Evolutionary conservation across 64 coral and sea anemone species (phyloP), one percentile per base, ranked within the genome.

Genomic region (Anthopleura sola): DNA sequence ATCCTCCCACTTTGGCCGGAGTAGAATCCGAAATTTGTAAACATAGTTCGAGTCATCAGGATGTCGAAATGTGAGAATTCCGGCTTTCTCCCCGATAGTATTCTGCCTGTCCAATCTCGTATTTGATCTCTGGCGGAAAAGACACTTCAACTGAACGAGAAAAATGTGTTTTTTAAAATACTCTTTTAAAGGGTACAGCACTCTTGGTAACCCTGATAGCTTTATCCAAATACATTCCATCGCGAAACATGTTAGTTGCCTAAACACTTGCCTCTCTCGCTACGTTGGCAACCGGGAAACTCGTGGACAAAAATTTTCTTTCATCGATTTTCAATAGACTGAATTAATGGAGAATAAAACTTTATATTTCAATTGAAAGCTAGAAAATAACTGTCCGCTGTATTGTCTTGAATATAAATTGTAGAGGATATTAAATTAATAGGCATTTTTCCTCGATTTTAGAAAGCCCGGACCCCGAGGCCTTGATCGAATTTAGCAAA

Each of bases 81-180:
- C 76, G 76, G 76, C 12, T 47, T 38, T 79, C 19, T 71, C 37
- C 11, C 36, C 39, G 76, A 79, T 79, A 48, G 76, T 37, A 20
- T 37, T 79, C 76, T 23, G 24, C 39, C 19, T 79, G n/a, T 79
- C 76, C 76, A 79, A 79, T 79, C 76, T 79, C 24, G 20, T 79
- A 48, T 79, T 79, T 48, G 76, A 79, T 79, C 76, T 79, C 39
- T 24, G 39, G 37, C 76, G 76, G 76, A 79, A 79, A 79, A 26
- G 44, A 79, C 76, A 79, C 76, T 83, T 83, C 82, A 83, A 54
- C 24, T 60, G 82, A 33, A 26, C 82, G n/a, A 60, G 49, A 83
- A 38, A 83, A 83, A 83, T 83, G 82, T 83, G 82, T 18, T 54
- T 83, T 71, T 83, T 33, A 83, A 83, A 83, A 82, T 82, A 60